Evolutionary conservation across 2,113 vertebrate species (phyloP), one percentile per base, ranked within the genome.

Genomic region (Erythrocercus mccallii): DNA sequence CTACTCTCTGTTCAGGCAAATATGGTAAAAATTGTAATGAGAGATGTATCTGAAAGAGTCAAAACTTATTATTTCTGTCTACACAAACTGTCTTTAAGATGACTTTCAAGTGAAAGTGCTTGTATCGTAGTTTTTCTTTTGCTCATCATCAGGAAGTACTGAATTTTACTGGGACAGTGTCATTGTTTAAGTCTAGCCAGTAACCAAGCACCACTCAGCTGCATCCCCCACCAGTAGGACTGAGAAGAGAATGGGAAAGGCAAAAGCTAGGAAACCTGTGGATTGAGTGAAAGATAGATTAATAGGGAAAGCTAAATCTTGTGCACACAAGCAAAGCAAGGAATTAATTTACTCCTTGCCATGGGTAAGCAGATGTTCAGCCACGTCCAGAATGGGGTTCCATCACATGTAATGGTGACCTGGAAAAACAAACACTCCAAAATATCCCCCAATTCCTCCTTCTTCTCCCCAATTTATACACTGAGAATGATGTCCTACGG

Each of bases 171-270:
- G 1, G 15, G 21, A 53, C 13, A 69, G 15, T 23, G 10, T 33
- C 0, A 1, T 50, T 22, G 31, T 42, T 48, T 56, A 35, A 23
- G 21, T 48, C 35, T 31, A 48, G 10, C 8, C 22, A 37, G 27
- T 31, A 56, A 42, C 8, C 31, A 62, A 48, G 10, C 11, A 23
- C 17, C 15, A 27, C 31, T 56, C 57, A 42, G 9, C 31, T 18
- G 5, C 2, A 0, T 42, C 10, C 9, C 14, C 3, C 11, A 64
- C 4, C 25, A 15, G 15, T 6, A 33, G 25, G 27, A 28, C 0
- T 48, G 31, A 22, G 35, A 47, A 62, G 21, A 76, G 15, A 62
- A 23, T 11, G 3, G 22, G 33, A 51, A 66, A 5, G 23, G 2
- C 12, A 50, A 80, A 50, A 37, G 5, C 5, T n/a, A 57, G 7